Evolutionary conservation across 2,888 invertebrate species (phyloP).

Genomic region (Rhagophthalmus giganteus): DNA sequence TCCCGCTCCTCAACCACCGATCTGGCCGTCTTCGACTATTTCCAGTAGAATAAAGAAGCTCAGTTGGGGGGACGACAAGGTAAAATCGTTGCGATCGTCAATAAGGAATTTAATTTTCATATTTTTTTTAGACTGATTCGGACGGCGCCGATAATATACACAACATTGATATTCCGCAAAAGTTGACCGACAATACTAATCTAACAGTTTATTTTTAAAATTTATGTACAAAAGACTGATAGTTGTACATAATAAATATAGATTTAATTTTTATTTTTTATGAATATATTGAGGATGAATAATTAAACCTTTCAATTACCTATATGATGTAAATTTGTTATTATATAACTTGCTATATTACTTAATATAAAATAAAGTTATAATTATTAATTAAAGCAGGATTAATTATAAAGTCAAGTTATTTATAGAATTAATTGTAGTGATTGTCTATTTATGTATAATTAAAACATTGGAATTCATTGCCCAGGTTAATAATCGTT

Average conservation of each 20-base stretch:
- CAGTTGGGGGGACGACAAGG: constrained; percentile 72
- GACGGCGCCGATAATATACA: constrained; percentile 57
- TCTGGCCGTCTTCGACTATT: constrained; percentile 71
- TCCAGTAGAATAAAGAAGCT: constrained; percentile 76
- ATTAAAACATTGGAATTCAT: too few relatives aligned
- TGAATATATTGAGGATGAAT: too few relatives aligned
- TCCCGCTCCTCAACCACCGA: constrained; percentile 54
- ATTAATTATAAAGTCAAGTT: not conserved
- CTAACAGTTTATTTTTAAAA: constrained; percentile 62
- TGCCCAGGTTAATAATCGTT: too few relatives aligned
- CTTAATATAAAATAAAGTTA: constrained; percentile 4
- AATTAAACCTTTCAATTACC: not conserved
- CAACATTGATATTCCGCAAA: constrained; percentile 52
- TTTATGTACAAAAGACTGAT: constrained; percentile 13
- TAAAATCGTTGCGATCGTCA: too few relatives aligned
- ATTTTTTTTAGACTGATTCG: constrained; percentile 57
- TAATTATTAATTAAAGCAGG: not conserved
- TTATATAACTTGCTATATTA: constrained; percentile 1
- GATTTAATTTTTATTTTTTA: not conserved
- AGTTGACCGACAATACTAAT: constrained; percentile 60
- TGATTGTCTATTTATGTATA: too few relatives aligned
- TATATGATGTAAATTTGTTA: not conserved
- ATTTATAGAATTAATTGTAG: too few relatives aligned
- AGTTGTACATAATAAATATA: constrained; percentile 4
- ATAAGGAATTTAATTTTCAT: too few relatives aligned